A percentile compares a stretch with the other conserved stretches of the same genome.
Conservation (phyloP, 2,113 vertebrate species). For the Trichomycterus rosablanca region DNA sequence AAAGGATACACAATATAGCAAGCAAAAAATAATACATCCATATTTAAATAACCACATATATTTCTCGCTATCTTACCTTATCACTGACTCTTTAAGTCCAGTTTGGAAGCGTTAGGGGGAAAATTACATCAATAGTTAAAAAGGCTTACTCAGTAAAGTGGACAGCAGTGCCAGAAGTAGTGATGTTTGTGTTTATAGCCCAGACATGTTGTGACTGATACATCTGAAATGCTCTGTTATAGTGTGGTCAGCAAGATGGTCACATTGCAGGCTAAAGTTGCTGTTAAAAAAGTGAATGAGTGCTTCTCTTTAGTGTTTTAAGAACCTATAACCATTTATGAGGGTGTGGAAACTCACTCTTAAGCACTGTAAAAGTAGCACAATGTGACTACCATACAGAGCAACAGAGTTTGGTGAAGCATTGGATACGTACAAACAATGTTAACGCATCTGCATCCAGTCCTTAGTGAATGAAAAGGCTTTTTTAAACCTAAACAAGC, state of each 20-base stretch:
- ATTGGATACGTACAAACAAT: slow-evolving; percentile 3
- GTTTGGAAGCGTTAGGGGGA: slow-evolving; percentile 43
- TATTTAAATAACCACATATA: neutral
- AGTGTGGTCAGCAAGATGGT: slow-evolving; percentile 14
- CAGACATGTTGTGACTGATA: too few relatives aligned
- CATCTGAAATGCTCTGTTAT: slow-evolving; percentile 11
- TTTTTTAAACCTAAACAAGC: neutral
- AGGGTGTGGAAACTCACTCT: slow-evolving; percentile 3
- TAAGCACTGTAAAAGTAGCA: neutral
- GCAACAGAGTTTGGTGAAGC: neutral
- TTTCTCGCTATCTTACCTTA: slow-evolving; percentile 55
- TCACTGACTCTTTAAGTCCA: slow-evolving; percentile 47
- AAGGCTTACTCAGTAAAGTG: neutral
- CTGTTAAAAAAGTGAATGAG: neutral
- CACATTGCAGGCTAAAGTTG: neutral
- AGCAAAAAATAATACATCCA: neutral
- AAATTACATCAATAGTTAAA: slow-evolving; percentile 33
- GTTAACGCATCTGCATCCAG: neutral
- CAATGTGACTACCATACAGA: neutral
- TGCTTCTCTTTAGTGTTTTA: slow-evolving; percentile 10
- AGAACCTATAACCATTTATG: slow-evolving; percentile 18
- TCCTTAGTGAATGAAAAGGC: slow-evolving; percentile 2
- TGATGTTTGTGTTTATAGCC: too few relatives aligned
- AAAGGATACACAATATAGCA: too few relatives aligned
- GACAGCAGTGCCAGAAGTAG: neutral